phyloP scores from a whole-genome alignment of 92 coral and sea anemone genomes.

The Siderastrea radians region DNA sequence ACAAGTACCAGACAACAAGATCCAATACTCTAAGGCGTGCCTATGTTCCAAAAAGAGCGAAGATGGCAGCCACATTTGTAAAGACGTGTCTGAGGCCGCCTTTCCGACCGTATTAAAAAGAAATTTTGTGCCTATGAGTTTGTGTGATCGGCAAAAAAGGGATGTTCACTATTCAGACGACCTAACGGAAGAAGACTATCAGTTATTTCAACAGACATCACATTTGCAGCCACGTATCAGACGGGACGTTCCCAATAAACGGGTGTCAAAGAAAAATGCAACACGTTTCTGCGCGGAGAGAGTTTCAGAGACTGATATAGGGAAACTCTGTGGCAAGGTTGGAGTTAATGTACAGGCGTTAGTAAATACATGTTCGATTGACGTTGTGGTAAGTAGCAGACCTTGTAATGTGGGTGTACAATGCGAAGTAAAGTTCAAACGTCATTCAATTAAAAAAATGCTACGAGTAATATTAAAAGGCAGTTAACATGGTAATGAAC shows the following conservation, averaged over 20 bases:
- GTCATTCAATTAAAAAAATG: neutral
- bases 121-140: neutral
- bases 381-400: neutral
- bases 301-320: constrained; percentile 1
- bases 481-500: too few species aligned
- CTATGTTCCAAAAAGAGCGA: neutral
- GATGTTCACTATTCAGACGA: neutral
- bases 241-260: neutral
- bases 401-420: too few species aligned
- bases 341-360: constrained; percentile 5
- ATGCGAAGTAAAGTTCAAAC: too few species aligned
- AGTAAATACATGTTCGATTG: neutral
- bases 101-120: neutral
- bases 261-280: constrained; percentile 3
- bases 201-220: neutral
- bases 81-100: neutral
- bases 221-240: neutral
- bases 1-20: neutral
- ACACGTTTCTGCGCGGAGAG: neutral
- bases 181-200: neutral
- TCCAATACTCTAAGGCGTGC: neutral
- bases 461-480: neutral
- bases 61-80: neutral
- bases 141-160: neutral
- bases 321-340: constrained; percentile 5